Conservation (phyloP, 2,797 vertebrate species). For the Cyprinella venusta region DNA sequence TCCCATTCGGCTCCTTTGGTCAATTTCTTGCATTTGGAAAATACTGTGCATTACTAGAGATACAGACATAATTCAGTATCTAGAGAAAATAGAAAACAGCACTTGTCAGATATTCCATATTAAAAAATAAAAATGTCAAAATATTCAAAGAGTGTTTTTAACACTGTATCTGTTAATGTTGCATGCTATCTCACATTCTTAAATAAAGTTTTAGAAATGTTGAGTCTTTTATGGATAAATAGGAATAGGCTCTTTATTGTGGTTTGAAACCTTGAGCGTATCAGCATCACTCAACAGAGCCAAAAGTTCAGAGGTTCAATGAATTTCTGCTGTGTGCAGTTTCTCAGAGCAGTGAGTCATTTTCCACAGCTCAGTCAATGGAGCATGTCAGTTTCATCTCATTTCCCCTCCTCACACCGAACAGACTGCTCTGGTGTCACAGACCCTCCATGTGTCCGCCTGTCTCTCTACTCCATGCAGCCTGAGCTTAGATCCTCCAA, state of each 20-base stretch:
- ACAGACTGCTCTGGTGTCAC: conserved; percentile 44
- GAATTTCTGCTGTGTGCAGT: conserved; percentile 50
- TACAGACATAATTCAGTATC: background rate
- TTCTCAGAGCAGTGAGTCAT: conserved; percentile 69
- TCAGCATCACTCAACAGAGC: conserved; percentile 63
- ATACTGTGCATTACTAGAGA: background rate
- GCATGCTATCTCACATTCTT: background rate
- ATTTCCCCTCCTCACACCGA: conserved; percentile 55
- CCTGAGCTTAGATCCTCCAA: background rate
- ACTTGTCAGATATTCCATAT: background rate
- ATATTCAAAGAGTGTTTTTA: background rate
- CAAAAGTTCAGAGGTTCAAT: conserved; percentile 58
- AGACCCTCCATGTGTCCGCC: conserved; percentile 10
- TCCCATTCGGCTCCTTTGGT: too few species aligned
- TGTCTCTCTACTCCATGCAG: background rate
- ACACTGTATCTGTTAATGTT: background rate
- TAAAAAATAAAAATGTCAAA: background rate
- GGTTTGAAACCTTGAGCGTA: conserved; percentile 14
- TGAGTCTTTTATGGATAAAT: conserved; percentile 20
- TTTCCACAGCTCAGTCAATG: conserved; percentile 62
- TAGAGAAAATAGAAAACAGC: background rate
- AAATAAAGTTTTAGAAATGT: background rate
- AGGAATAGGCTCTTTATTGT: conserved; percentile 20
- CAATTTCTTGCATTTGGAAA: too few species aligned
- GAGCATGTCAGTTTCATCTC: conserved; percentile 68